Evolutionary conservation across 2,113 vertebrate genomes (phyloP).

Genomic region (Lepidiolamprologus cunningtoni): DNA sequence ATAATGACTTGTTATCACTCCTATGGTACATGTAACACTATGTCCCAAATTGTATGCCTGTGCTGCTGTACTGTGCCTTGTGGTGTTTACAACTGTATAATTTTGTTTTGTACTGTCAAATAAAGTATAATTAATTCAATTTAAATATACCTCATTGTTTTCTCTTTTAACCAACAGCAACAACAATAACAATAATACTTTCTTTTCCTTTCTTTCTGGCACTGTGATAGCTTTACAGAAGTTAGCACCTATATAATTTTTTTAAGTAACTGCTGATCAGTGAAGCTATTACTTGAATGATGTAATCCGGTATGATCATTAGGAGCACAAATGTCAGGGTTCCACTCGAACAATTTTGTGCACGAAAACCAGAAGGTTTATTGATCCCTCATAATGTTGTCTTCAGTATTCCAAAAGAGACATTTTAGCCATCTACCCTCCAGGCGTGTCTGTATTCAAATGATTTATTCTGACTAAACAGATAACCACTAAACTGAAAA

Average conservation of each 20-base stretch:
- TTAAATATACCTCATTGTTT: not conserved
- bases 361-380: not conserved
- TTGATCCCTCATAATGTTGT: not conserved
- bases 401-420: not conserved
- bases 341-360: not conserved
- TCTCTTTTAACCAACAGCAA: not conserved
- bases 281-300: not conserved
- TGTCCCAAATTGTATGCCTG: slow-evolving; percentile 40
- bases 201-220: not conserved
- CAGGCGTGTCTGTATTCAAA: not conserved
- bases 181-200: not conserved
- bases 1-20: not conserved
- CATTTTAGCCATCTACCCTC: not conserved
- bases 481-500: not conserved
- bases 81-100: slow-evolving; percentile 52
- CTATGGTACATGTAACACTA: slow-evolving; percentile 31
- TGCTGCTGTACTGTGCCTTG: slow-evolving; percentile 55
- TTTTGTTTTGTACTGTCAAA: slow-evolving; percentile 57
- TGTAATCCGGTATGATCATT: not conserved
- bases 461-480: not conserved
- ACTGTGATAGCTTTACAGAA: not conserved
- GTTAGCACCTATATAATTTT: not conserved
- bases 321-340: not conserved
- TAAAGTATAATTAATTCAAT: slow-evolving; percentile 40
- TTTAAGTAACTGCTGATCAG: not conserved